These are phyloP conservation scores for Fringilla coelebs DNA, from an alignment of 2,797 vertebrate species.

Conservation along the genomic window DNA sequence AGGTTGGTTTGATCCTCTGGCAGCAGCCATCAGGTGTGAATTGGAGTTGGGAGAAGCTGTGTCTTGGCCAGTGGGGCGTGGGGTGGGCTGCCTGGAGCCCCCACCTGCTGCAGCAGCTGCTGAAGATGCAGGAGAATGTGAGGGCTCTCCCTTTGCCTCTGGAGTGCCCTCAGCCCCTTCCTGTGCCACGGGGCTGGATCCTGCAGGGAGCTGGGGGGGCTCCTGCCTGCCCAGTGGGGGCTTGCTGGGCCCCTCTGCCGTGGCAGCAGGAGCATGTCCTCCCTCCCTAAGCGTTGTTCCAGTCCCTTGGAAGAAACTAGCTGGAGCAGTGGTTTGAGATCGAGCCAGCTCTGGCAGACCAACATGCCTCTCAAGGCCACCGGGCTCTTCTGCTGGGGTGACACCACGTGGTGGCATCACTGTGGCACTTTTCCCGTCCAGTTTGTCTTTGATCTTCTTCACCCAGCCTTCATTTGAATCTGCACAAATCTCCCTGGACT, in stretches of 20 bases:
- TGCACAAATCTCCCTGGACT: neutral
- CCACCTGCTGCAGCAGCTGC: neutral
- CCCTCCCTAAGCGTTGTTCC: neutral
- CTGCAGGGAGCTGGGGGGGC: neutral
- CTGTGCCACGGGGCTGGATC: neutral
- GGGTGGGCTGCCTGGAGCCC: neutral
- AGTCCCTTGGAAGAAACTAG: neutral
- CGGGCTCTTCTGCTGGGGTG: neutral
- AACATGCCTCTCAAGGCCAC: neutral
- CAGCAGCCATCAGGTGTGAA: neutral
- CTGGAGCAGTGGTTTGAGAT: neutral
- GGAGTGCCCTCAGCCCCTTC: neutral
- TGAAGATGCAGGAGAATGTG: neutral
- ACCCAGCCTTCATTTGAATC: neutral
- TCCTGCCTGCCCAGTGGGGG: neutral
- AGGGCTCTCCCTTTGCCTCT: neutral
- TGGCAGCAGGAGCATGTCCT: neutral
- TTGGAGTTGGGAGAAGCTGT: neutral
- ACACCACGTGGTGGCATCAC: fast-evolving
- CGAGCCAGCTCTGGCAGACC: neutral
- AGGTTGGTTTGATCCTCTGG: neutral
- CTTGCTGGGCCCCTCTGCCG: neutral
- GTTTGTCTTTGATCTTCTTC: neutral
- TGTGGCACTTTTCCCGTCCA: neutral
- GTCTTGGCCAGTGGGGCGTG: neutral